Base-by-base conservation (phyloP, 2,113 vertebrate genomes). In the Indicator indicator region DNA sequence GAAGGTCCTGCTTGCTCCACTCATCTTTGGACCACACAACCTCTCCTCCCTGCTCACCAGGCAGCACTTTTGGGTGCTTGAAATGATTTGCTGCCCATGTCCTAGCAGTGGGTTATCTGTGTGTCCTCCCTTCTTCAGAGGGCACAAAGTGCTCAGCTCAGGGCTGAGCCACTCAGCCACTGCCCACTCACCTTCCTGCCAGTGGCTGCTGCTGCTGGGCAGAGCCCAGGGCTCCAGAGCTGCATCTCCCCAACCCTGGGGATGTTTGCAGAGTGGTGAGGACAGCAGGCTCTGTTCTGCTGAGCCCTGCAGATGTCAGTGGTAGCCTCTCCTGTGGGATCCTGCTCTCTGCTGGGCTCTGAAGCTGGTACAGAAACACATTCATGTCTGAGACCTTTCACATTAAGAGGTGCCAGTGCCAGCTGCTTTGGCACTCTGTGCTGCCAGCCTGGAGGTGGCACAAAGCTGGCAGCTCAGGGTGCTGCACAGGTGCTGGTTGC, bases 281-380 rank as follows among this genome's bases (percentile, higher is more conserved):
- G 36, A 1, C 2, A 12, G 44, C 64, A 24, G 54, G 5, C n/a
- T 28, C 60, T 12, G 70, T 46, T 68, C 20, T 36, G n/a, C 7
- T 15, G 68, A 54, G 56, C 67, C 5, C 42, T 44, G 2, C 7
- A 5, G 11, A 9, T 5, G 23, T 2, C 19, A 13, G 32, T 1
- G 33, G 6, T n/a, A 11, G 3, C 83, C 42, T 68, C 52, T 48
- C 4, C 67, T 68, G 71, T 52, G 81, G 6, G 28, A 52, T 90
- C 48, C 92, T 92, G 83, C 86, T 77, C 73, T 36, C 68, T 82
- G 76, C 77, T 63, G 30, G 12, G 28, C 77, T 77, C 87, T 86
- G 23, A 24, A 58, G 44, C 4, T n/a, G 19, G 58, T 60, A 52
- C 74, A 48, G 69, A 32, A 70, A 8, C 16, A 1, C 0, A 38